phyloP scores from a whole-genome alignment of 2,113 vertebrate genomes.

The Oryzias melastigma region DNA sequence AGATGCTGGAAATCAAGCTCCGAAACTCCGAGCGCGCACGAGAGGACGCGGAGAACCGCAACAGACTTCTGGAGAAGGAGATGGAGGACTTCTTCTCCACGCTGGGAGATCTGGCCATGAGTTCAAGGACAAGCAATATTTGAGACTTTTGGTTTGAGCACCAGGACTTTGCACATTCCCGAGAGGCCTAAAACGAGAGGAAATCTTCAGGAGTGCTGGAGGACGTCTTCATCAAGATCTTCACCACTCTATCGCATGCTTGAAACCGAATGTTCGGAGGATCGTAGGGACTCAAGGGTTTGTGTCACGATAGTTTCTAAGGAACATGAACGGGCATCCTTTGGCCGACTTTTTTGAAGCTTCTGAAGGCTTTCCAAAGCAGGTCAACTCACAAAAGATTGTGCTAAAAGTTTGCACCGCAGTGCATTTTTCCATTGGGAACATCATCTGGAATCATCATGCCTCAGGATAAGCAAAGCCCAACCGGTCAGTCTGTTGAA shows the following conservation, averaged over 20 bases:
- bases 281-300: slow-evolving; percentile 6
- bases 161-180: slow-evolving; percentile 20
- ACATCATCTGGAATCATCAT: too few species aligned
- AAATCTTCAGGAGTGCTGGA: slow-evolving; percentile 9
- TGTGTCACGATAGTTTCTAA: slow-evolving; percentile 21
- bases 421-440: too few species aligned
- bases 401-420: too few species aligned
- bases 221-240: slow-evolving; percentile 1
- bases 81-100: slow-evolving; percentile 97
- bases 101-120: slow-evolving; percentile 84
- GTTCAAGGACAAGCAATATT: slow-evolving; percentile 71
- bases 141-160: slow-evolving; percentile 17
- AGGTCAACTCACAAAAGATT: too few species aligned
- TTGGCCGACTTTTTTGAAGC: too few species aligned
- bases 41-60: slow-evolving; percentile 89
- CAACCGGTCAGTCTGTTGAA: too few species aligned
- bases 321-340: slow-evolving; percentile 5
- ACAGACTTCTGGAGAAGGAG: slow-evolving; percentile 89
- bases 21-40: slow-evolving; percentile 90
- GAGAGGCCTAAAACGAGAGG: background rate
- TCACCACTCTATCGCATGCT: slow-evolving; percentile 25
- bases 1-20: slow-evolving; percentile 91
- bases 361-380: too few species aligned
- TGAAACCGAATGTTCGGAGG: slow-evolving; percentile 21
- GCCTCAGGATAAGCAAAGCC: too few species aligned